Evolutionary conservation across 2,797 vertebrate genomes (phyloP).

Genomic region (Phalanger gymnotis): DNA sequence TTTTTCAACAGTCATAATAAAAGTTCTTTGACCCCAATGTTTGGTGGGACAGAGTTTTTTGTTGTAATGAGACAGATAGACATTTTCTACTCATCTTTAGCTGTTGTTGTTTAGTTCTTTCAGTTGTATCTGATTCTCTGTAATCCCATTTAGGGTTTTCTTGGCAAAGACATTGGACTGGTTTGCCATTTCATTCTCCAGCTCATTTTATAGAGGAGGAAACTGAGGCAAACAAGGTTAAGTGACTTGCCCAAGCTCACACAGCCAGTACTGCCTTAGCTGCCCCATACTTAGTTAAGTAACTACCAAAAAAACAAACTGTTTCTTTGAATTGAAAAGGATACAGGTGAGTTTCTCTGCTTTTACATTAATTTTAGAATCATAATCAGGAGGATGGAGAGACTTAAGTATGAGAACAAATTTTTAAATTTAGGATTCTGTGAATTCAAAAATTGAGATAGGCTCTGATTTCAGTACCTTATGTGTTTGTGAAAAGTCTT

Average conservation of each 20-base stretch:
- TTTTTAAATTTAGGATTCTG: background rate
- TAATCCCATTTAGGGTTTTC: background rate
- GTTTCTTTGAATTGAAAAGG: too few relatives aligned
- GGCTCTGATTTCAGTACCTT: background rate
- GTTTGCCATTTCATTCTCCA: background rate
- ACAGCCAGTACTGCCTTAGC: too few relatives aligned
- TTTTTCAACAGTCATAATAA: background rate
- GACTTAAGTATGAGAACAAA: too few relatives aligned
- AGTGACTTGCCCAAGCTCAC: too few relatives aligned
- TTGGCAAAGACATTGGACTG: background rate
- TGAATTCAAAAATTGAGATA: background rate
- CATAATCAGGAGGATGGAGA: too few relatives aligned
- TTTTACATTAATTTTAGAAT: too few relatives aligned
- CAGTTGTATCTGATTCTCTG: background rate
- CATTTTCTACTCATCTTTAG: background rate
- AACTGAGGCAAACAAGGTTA: too few relatives aligned
- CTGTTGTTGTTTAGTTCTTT: background rate
- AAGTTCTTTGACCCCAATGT: background rate
- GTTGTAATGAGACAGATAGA: background rate
- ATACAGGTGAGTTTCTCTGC: too few relatives aligned
- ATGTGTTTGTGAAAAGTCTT: background rate
- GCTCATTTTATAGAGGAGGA: background rate
- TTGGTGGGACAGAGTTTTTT: background rate
- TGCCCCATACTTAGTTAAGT: background rate
- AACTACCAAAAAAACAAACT: background rate